Percentiles rank a stretch among this genome's conserved stretches.
Conservation (phyloP, 53 echinoderm and acorn worm species). For the Paracentrotus lividus region DNA sequence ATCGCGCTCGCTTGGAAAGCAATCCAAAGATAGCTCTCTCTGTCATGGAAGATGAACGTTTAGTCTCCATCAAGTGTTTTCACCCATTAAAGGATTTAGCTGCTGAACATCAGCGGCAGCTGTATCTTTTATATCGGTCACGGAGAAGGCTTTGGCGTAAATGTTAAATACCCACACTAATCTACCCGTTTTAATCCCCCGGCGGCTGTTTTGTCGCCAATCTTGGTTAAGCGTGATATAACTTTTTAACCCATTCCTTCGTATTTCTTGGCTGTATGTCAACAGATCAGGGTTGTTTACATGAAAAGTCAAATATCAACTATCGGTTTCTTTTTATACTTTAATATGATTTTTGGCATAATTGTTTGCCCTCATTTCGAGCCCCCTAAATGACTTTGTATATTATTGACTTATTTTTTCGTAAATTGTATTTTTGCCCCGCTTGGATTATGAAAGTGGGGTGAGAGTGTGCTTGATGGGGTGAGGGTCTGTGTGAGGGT, state of each 20-base stretch:
- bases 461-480: no score
- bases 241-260: not conserved
- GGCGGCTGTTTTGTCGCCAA: not conserved
- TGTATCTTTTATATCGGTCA: not conserved
- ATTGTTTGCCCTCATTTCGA: no score
- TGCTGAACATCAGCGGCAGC: slow-evolving; percentile 6
- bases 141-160: not conserved
- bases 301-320: not conserved
- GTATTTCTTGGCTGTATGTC: not conserved
- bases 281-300: not conserved
- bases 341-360: no score
- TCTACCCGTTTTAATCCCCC: slow-evolving; percentile 31
- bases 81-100: slow-evolving; percentile 68
- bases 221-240: not conserved
- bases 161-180: slow-evolving; percentile 44
- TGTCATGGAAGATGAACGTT: slow-evolving; percentile 58
- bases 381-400: no score
- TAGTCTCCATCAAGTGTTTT: slow-evolving; percentile 32
- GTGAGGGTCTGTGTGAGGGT: no score
- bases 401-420: no score
- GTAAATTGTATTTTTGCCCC: no score
- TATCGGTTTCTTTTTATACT: no score
- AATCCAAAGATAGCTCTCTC: not conserved
- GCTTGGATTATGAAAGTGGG: no score
- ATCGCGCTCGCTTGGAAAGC: not conserved